Conservation (phyloP, 1,140 invertebrate genomes). For the Eueides isabella region DNA sequence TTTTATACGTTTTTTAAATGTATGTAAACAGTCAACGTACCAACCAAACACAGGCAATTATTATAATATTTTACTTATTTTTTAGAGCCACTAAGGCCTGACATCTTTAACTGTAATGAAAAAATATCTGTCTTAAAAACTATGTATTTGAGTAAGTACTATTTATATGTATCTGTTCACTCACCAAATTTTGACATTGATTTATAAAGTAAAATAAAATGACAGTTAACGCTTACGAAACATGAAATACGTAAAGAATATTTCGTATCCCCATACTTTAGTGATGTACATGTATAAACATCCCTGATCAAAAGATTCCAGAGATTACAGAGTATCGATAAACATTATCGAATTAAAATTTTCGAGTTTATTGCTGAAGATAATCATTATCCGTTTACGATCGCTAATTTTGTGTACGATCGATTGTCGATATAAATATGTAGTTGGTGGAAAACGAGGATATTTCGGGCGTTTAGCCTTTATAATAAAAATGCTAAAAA, state of each 20-base stretch:
- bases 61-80: too few species aligned
- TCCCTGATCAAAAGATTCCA: constrained; percentile 7
- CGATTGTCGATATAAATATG: constrained; percentile 13
- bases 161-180: too few species aligned
- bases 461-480: background rate
- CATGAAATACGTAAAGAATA: background rate
- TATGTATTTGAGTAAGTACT: too few species aligned
- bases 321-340: constrained; percentile 39
- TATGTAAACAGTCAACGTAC: too few species aligned
- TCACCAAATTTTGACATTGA: too few species aligned
- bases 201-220: background rate
- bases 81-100: too few species aligned
- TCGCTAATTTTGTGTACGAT: constrained; percentile 32
- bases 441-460: background rate
- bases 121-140: too few species aligned
- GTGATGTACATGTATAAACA: background rate
- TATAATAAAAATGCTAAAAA: background rate
- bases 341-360: constrained; percentile 50
- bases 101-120: too few species aligned
- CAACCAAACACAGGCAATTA: too few species aligned
- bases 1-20: too few species aligned
- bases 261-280: background rate
- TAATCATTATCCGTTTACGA: constrained; percentile 44
- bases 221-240: background rate
- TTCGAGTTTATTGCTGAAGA: constrained; percentile 46